Evolutionary conservation across 2,888 invertebrate species (phyloP).

Genomic region (Bombylius discolor): DNA sequence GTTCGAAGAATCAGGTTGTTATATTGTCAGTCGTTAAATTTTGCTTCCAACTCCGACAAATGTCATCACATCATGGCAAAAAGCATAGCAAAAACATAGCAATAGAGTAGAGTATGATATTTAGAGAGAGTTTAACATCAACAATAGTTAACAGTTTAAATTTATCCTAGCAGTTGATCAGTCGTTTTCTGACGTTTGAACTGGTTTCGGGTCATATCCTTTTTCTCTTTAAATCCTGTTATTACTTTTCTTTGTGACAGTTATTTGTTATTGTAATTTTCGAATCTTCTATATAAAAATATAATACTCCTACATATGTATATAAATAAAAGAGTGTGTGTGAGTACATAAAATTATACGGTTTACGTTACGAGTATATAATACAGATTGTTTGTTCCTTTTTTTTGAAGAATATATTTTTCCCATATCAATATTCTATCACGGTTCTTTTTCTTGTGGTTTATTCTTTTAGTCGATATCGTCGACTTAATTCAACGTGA

Average conservation of each 20-base stretch:
- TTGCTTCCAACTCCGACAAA: neutral
- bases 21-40: neutral
- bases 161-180: neutral
- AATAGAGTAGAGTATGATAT: neutral
- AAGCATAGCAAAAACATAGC: neutral
- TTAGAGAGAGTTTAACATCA: neutral
- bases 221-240: neutral
- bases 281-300: too few relatives aligned
- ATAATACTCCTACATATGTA: too few relatives aligned
- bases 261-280: too few relatives aligned
- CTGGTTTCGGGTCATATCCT: neutral
- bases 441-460: too few relatives aligned
- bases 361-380: too few relatives aligned
- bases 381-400: too few relatives aligned
- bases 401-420: too few relatives aligned
- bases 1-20: neutral
- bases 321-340: neutral
- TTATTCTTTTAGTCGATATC: too few relatives aligned
- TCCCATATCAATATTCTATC: too few relatives aligned
- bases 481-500: too few relatives aligned
- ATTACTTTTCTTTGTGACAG: too few relatives aligned
- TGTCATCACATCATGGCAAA: neutral
- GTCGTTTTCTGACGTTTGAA: conserved; percentile 4
- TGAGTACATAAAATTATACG: too few relatives aligned
- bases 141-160: neutral